Evolutionary conservation across 1,140 invertebrate genomes (phyloP), one percentile per base, ranked within the genome.

Genomic region (Habropoda laboriosa): DNA sequence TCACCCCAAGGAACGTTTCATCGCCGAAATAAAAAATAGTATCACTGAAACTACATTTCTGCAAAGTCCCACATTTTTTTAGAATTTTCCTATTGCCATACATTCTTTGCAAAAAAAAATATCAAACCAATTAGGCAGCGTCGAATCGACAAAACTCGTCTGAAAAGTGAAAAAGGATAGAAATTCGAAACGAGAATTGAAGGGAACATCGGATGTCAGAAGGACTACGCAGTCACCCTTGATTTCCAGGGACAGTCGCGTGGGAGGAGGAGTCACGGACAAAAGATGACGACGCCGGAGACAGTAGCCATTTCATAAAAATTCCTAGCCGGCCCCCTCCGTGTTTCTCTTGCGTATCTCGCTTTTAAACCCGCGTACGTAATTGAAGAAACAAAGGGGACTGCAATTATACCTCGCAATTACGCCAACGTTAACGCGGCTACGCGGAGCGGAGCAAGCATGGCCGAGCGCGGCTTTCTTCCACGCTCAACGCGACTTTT

Each of bases 361-460:
- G 49, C 45, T 87, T 89, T 86, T 90, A 89, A 89, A 89, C 83
- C 27, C 45, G 81, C 81, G 80, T 91, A 91, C 81, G 80, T 91
- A 91, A 91, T 91, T 91, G 89, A 90, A 90, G 89, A 89, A 91
- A 91, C 89, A 91, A 91, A 91, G 89, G 89, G 89, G 87, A 74
- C 87, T 87, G 87, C 89, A 90, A 90, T 89, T 90, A 90, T 79
- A 67, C 71, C 70, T 61, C 72, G 81, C 87, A 91, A 91, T 91
- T 90, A 89, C 84, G 67, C 63, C 80, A 74, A 32, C 18, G 16
- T 47, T 8, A 24, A n/a, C 42, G 67, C 63, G 79, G 53, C 35
- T 78, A 78, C 83, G 79, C 57, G 5, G 30, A 49, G 49, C n/a
- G 51, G n/a, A 76, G 47, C n/a, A 81, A 84, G 38, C n/a, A 88